Conservation (phyloP, 2,888 invertebrate genomes). For the Agonum fuliginosum region DNA sequence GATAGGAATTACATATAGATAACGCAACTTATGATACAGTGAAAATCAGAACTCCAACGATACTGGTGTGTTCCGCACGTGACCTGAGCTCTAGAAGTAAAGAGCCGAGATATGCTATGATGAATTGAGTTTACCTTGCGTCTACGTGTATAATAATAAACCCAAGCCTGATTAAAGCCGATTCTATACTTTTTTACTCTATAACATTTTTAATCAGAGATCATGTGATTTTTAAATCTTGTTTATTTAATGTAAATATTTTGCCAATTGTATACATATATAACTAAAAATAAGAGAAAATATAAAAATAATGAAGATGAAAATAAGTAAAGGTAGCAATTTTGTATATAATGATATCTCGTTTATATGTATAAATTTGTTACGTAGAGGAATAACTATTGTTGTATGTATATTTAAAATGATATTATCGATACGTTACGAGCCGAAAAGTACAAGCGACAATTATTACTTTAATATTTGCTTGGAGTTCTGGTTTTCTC, state of each 20-base stretch:
- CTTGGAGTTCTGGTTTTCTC: conserved; percentile 57
- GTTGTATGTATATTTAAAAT: conserved; percentile 40
- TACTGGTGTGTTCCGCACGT: conserved; percentile 40
- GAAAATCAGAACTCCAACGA: conserved; percentile 56
- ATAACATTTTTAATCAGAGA: conserved; percentile 33
- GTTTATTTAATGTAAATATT: conserved; percentile 40
- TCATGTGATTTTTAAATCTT: conserved; percentile 14
- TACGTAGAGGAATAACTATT: conserved; percentile 40
- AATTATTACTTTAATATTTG: conserved; percentile 33
- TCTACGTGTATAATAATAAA: conserved; percentile 29
- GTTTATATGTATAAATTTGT: conserved; percentile 41
- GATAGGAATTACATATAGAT: conserved; percentile 57
- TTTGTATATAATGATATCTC: conserved; percentile 37
- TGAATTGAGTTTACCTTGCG: conserved; percentile 27
- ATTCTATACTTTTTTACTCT: conserved; percentile 38
- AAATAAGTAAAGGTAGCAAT: conserved; percentile 29
- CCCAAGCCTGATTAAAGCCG: not conserved
- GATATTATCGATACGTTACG: conserved; percentile 41
- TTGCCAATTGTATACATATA: conserved; percentile 33
- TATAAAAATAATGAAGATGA: conserved; percentile 17
- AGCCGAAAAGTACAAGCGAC: conserved; percentile 48
- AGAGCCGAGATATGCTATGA: not conserved
- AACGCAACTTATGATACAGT: conserved; percentile 53
- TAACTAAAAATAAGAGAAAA: conserved; percentile 28
- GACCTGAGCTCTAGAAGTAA: not conserved